Evolutionary conservation across 2,888 invertebrate genomes (phyloP).

Genomic region (Dorcus parallelipipedus): DNA sequence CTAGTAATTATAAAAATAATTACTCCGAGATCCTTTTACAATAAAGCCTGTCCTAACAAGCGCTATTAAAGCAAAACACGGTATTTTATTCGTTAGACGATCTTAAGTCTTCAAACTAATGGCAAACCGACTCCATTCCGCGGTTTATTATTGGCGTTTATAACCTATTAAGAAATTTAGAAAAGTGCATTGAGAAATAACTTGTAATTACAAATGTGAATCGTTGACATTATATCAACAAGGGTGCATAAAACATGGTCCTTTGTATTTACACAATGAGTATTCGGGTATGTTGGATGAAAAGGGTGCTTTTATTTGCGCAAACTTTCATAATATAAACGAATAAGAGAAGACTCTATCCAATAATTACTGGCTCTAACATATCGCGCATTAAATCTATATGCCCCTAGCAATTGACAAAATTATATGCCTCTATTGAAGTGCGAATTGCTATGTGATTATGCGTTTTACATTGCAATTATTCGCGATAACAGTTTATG

Average conservation of each 20-base stretch:
- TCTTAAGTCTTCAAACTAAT: conserved; percentile 13
- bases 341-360: not conserved
- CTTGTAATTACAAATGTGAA: no score
- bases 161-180: no score
- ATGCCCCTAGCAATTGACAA: conserved; percentile 23
- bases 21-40: conserved; percentile 35
- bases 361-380: conserved; percentile 9
- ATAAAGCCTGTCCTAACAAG: conserved; percentile 19
- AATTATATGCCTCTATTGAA: conserved; percentile 25
- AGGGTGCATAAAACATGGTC: conserved; percentile 3
- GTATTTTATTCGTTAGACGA: conserved; percentile 13
- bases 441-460: conserved; percentile 19
- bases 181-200: no score
- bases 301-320: not conserved
- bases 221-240: conserved; percentile 19
- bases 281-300: not conserved
- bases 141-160: no score
- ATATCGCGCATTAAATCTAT: conserved; percentile 11
- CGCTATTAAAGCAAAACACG: conserved; percentile 13
- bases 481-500: not conserved
- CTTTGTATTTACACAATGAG: not conserved
- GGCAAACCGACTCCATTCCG: not conserved
- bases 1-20: conserved; percentile 42
- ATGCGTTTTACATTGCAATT: conserved; percentile 12
- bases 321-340: not conserved